Evolutionary conservation across 1,140 invertebrate genomes (phyloP), one percentile per base, ranked within the genome.

Genomic region (Theocolax elegans): DNA sequence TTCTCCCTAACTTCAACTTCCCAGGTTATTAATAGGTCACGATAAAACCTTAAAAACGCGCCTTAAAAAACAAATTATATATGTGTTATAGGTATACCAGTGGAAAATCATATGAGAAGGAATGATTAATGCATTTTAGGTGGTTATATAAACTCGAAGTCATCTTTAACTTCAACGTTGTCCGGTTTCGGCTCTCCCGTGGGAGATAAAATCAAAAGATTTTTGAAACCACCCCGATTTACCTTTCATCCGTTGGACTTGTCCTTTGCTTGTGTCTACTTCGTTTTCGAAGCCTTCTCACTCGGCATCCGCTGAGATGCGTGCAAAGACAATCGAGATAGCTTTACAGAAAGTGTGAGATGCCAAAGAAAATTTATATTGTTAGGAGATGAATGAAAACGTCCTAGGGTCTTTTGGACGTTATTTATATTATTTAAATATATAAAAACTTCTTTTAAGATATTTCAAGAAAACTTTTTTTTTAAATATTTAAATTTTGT

Each of bases 101-200:
- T 29, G 15, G n/a, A n/a, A 35, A 17, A 19, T 7, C 13, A 23
- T 1, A 8, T 13, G 10, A 29, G 12, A 25, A 29, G 29, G 54
- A 13, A 42, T 58, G 54, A 58, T 42, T 23, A 42, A 58, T 42
- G 54, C 23, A 40, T 40, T 25, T 42, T 58, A 12, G 9, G 17
- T 21, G 21, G 25, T 9, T 60, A 8, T 46, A 60, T 60, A 60
- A 60, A 60, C 15, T 60, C 25, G 25, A 60, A 60, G 42, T 60
- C 58, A 60, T 17, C 15, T 6, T 6, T 17, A 17, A 2, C 42
- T 46, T 60, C 23, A 19, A 31, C 1, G 21, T 7, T 59, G 56
- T 35, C 35, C 35, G 21, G 53, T 35, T 56, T 17, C n/a, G n/a
- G n/a, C 35, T 19, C 21, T 60, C 58, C 35, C 58, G 27, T 19